Percentiles rank a stretch among this genome's conserved stretches.
Conservation (phyloP, 1,140 invertebrate genomes). For the Trinorchestia longiramus region DNA sequence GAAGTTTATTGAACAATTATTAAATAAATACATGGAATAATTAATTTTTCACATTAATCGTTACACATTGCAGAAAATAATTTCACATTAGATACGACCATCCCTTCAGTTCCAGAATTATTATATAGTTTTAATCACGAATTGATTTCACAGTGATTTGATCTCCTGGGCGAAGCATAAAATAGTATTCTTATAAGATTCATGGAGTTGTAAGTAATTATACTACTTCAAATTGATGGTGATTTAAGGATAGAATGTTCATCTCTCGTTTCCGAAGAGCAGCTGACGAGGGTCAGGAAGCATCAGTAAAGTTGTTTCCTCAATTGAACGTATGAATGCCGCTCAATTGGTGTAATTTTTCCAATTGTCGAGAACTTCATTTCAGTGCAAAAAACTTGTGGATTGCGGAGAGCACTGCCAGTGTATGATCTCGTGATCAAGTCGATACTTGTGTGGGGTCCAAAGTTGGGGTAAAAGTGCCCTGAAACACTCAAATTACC, state of each 20-base stretch:
- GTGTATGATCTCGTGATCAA: background rate
- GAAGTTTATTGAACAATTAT: no score
- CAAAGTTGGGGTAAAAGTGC: background rate
- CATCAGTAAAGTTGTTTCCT: background rate
- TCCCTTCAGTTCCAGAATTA: background rate
- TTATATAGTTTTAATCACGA: background rate
- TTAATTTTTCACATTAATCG: no score
- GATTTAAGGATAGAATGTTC: background rate
- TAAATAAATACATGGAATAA: no score
- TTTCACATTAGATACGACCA: background rate
- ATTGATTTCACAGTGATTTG: background rate
- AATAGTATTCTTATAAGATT: background rate
- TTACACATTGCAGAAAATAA: background rate
- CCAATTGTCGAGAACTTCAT: constrained; percentile 15
- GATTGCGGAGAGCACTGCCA: background rate
- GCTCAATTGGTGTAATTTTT: constrained; percentile 23
- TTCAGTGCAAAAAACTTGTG: background rate
- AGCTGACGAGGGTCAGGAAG: background rate
- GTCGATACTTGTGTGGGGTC: background rate
- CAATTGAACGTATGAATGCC: background rate
- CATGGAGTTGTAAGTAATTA: background rate
- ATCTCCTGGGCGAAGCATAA: background rate
- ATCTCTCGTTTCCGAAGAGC: background rate
- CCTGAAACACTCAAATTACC: constrained; percentile 26
- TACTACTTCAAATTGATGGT: background rate